Percentiles rank a stretch among this genome's conserved stretches.
phyloP scores from a whole-genome alignment of 2,888 invertebrate genomes.

The Drosophila niveifrons region DNA sequence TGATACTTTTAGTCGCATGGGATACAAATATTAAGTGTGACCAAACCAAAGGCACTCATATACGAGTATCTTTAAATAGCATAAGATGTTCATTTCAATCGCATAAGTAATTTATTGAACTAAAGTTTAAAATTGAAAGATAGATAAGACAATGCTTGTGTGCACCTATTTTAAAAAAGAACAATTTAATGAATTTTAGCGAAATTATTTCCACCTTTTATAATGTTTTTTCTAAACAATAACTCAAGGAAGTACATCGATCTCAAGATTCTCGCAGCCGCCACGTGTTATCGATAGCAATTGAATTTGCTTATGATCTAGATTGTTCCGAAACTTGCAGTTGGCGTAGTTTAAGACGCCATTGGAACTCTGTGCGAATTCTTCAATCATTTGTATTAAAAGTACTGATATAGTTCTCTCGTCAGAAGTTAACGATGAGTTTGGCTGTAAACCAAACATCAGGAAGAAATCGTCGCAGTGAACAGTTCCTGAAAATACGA shows the following conservation, averaged over 20 bases:
- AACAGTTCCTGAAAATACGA: slow-evolving; percentile 8
- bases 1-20: background rate
- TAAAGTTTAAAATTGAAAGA: too few species aligned
- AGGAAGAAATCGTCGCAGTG: slow-evolving; percentile 12
- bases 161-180: too few species aligned
- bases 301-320: background rate
- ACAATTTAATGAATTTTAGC: too few species aligned
- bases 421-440: background rate
- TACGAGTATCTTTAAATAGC: too few species aligned
- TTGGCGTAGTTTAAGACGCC: background rate
- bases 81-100: too few species aligned
- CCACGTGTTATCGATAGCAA: background rate
- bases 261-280: slow-evolving; percentile 14
- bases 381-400: slow-evolving; percentile 19
- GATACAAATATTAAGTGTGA: background rate
- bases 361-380: background rate
- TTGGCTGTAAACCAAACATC: background rate
- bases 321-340: background rate
- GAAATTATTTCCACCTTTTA: background rate
- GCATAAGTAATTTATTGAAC: too few species aligned
- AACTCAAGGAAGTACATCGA: slow-evolving; percentile 5
- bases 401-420: slow-evolving; percentile 3
- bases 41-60: background rate
- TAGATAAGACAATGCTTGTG: too few species aligned
- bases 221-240: background rate